phyloP scores from a whole-genome alignment of 2,888 invertebrate species.

The Sturmia bella region DNA sequence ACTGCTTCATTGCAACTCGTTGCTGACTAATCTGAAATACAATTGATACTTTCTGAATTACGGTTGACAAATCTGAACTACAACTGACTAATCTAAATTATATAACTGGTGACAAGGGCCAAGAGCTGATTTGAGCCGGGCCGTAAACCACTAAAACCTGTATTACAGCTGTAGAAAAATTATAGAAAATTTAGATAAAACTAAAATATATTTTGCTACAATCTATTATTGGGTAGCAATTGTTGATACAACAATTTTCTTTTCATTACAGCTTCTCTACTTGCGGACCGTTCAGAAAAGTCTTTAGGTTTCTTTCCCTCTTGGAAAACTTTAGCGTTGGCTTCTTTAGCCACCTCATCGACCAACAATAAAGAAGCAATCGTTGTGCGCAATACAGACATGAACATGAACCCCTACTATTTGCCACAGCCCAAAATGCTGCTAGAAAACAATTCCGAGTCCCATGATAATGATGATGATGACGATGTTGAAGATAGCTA shows the following conservation, averaged over 20 bases:
- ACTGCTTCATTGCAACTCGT: too few relatives aligned
- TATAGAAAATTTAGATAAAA: too few relatives aligned
- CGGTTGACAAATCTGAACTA: too few relatives aligned
- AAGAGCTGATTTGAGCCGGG: too few relatives aligned
- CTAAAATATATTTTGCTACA: too few relatives aligned
- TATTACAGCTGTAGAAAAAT: too few relatives aligned
- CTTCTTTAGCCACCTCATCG: conserved; percentile 75
- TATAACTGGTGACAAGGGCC: too few relatives aligned
- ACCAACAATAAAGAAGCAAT: conserved; percentile 51
- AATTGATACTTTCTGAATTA: too few relatives aligned
- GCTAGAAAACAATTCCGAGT: conserved; percentile 72
- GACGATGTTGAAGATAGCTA: conserved; percentile 59
- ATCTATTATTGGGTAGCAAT: too few relatives aligned
- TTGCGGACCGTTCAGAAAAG: conserved; percentile 75
- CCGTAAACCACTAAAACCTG: too few relatives aligned
- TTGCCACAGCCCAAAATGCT: conserved; percentile 76
- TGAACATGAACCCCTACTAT: conserved; percentile 73
- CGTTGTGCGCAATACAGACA: background rate
- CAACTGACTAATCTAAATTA: too few relatives aligned
- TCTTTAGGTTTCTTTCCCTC: conserved; percentile 78
- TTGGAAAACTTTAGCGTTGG: conserved; percentile 79
- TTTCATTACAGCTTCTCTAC: conserved; percentile 46
- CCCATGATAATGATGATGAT: conserved; percentile 39
- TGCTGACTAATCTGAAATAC: too few relatives aligned
- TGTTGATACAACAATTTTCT: conserved; percentile 3